Evolutionary conservation across 92 coral and sea anemone species (phyloP).

Genomic region (Plumapathes pennacea): DNA sequence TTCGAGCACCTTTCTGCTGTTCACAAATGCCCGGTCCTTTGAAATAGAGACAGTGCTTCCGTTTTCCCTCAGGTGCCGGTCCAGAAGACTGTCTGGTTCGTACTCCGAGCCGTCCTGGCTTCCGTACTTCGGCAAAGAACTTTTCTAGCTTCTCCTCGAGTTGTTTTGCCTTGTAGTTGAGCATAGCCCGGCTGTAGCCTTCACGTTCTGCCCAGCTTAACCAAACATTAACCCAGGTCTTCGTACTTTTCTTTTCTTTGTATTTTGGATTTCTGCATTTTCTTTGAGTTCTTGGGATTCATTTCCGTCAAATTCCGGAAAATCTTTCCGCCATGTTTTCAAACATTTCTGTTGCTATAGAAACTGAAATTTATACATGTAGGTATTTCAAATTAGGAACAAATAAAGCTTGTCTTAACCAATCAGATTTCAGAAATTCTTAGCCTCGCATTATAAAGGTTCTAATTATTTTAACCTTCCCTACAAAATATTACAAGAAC

Average conservation of each 20-base stretch:
- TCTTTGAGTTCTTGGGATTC: slow-evolving; percentile 10
- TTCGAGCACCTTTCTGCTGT: neutral
- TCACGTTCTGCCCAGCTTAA: no score
- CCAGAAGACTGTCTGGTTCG: slow-evolving; percentile 1
- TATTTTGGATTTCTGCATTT: slow-evolving; percentile 23
- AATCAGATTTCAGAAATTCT: no score
- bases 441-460: no score
- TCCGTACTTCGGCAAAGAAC: slow-evolving; percentile 38
- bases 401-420: no score
- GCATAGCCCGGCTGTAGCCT: slow-evolving; percentile 9
- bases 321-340: slow-evolving; percentile 12
- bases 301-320: neutral
- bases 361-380: no score
- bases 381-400: no score
- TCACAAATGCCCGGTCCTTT: slow-evolving; percentile 1
- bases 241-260: slow-evolving; percentile 20
- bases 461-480: no score
- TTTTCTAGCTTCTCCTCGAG: slow-evolving; percentile 15
- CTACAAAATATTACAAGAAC: no score
- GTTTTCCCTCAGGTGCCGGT: neutral
- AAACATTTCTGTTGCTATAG: no score
- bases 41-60: neutral
- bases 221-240: slow-evolving; percentile 17
- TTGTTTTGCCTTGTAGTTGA: slow-evolving; percentile 7
- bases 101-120: slow-evolving; percentile 1